Conservation (phyloP, 2,888 invertebrate species). For the Plebejus argus region DNA sequence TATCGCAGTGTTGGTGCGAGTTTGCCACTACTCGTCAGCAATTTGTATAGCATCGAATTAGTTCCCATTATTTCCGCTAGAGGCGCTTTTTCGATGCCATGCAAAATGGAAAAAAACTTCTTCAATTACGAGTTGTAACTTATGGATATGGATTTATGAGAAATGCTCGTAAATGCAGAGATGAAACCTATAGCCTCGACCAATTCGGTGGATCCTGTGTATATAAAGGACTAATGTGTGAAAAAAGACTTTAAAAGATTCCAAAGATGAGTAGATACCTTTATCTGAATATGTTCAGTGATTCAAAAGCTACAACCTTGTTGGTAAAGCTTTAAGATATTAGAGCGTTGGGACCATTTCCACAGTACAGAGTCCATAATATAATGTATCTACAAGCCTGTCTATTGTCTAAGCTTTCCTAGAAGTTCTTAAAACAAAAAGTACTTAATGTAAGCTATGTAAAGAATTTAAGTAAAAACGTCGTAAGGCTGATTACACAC, state of each 20-base stretch:
- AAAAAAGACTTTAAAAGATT: neutral
- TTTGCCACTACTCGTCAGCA: neutral
- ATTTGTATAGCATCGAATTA: no score
- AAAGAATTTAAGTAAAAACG: neutral
- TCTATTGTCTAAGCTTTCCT: no score
- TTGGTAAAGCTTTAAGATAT: neutral
- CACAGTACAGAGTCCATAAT: neutral
- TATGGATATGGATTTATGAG: no score
- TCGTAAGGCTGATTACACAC: neutral
- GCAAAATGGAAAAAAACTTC: no score
- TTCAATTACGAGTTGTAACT: no score
- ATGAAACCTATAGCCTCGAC: no score
- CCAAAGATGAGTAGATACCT: neutral
- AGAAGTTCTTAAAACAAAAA: neutral
- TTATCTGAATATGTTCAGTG: neutral
- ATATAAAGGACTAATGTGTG: neutral
- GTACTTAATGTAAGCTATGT: neutral
- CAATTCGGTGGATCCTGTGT: neutral
- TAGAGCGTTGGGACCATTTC: neutral
- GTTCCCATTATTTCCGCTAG: no score
- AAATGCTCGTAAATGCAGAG: no score
- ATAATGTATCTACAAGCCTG: no score
- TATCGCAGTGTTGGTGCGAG: neutral
- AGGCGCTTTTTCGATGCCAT: no score
- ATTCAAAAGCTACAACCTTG: neutral